A percentile compares a stretch with the other conserved stretches of the same genome.
Conservation (phyloP, 2,888 invertebrate genomes). For the Flabesymbios commensalis region DNA sequence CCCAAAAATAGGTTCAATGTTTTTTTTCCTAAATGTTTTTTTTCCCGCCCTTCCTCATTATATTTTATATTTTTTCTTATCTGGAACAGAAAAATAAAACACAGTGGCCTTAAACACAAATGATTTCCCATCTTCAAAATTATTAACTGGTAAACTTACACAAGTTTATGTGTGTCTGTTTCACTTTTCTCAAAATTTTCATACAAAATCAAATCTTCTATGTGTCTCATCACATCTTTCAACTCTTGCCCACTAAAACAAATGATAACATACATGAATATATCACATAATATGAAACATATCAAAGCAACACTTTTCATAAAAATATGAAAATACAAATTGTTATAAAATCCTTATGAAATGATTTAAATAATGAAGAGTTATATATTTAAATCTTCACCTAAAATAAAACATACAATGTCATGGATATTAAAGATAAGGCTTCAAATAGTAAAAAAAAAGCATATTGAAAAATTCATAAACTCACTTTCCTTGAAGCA, state of each 20-base stretch:
- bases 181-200: slow-evolving; percentile 44
- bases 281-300: background rate
- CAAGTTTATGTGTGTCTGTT: slow-evolving; percentile 17
- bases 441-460: background rate
- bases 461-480: background rate
- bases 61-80: too few relatives aligned
- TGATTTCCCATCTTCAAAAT: too few relatives aligned
- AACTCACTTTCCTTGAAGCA: slow-evolving; percentile 51
- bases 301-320: background rate
- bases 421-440: background rate
- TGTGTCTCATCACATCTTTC: slow-evolving; percentile 45
- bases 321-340: background rate
- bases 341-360: background rate
- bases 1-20: too few relatives aligned
- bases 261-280: background rate
- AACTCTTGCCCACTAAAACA: slow-evolving; percentile 50
- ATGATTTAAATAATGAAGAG: background rate
- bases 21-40: too few relatives aligned
- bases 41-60: too few relatives aligned
- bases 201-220: slow-evolving; percentile 54
- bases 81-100: too few relatives aligned
- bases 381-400: too few relatives aligned
- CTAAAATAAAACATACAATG: background rate
- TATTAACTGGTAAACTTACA: slow-evolving; percentile 35
- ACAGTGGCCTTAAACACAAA: too few relatives aligned